Base-by-base conservation (phyloP, 2,888 invertebrate genomes). In the Marronus borbonicus region DNA sequence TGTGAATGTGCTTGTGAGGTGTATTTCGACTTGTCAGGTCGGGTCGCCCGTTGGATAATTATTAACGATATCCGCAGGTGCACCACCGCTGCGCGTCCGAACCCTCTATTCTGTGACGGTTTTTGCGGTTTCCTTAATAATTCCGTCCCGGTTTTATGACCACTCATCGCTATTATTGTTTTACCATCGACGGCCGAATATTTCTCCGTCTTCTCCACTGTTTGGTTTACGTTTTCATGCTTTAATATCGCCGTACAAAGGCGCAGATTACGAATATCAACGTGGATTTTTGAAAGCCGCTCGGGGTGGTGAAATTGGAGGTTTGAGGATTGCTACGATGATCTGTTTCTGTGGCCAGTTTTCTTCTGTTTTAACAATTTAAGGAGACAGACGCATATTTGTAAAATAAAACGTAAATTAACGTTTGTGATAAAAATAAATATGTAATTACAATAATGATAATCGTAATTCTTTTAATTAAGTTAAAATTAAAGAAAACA, bases 31-130 rank as follows among this genome's bases (percentile, higher is more conserved):
- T 66, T 66, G 39, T 66, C 66, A 7, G 17, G 69, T 52, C 69
- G 69, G 66, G 66, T 66, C 66, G 66, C 66, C 78, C 78, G 77
- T 77, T 77, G 77, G 66, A 64, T 82, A 83, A 83, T 83, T 83
- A 81, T 80, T 83, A 83, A 82, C 82, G 81, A 83, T 83, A 82
- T 84, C 83, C 83, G 84, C 84, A 84, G 84, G 84, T 84, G 84
- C 80, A 78, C 69, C 68, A 70, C 74, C 81, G 80, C 44, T 44
- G 44, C 44, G 44, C 44, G 77, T 44, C 72, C 58, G 58, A 72
- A 72, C 72, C 72, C 72, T 72, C 72, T 60, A 72, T 72, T 72
- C 70, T 72, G 2, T 44, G 12, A 72, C 58, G 72, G 72, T 72
- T 80, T 80, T 81, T 82, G 83, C 79, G 83, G 83, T 83, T 81